Evolutionary conservation across 37 sponge, comb jelly and placozoan species (phyloP).

Genomic region (Chondrilla cf. caribensis): DNA sequence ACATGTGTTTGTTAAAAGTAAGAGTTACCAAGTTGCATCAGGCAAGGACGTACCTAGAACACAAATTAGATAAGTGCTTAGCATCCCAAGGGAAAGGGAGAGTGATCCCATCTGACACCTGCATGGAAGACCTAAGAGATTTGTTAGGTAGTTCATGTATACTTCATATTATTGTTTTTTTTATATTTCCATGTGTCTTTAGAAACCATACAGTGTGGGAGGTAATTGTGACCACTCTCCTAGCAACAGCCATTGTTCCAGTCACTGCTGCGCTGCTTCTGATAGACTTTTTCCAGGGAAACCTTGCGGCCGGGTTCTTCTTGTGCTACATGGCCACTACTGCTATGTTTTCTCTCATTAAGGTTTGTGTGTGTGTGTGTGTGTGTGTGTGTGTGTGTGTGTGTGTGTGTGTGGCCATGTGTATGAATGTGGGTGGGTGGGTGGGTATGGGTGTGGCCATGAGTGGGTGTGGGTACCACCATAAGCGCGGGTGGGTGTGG

Average conservation of each 20-base stretch:
- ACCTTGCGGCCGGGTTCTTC: conserved; percentile 46
- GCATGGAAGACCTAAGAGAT: no score
- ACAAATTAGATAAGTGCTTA: no score
- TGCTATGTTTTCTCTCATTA: conserved; percentile 80
- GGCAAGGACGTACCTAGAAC: no score
- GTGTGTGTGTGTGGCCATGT: not conserved
- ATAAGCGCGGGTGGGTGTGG: not conserved
- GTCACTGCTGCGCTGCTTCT: conserved; percentile 52
- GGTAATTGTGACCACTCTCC: conserved; percentile 25
- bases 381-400: no score
- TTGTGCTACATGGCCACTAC: conserved; percentile 74
- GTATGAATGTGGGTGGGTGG: not conserved
- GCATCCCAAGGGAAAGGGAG: no score
- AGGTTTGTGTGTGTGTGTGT: conserved; percentile 34
- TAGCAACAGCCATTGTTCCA: conserved; percentile 56
- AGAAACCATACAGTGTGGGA: conserved; percentile 58
- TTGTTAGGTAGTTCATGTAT: no score
- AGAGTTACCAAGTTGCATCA: no score
- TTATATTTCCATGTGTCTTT: no score
- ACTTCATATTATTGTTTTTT: no score
- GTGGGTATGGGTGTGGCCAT: not conserved
- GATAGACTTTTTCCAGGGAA: conserved; percentile 54
- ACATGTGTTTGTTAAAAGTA: no score
- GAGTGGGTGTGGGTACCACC: not conserved
- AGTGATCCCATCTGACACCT: no score